A percentile compares a stretch with the other conserved stretches of the same genome.
These are phyloP conservation scores for Calonectris borealis DNA, from an alignment of 2,113 vertebrate species.

Conservation along the genomic window DNA sequence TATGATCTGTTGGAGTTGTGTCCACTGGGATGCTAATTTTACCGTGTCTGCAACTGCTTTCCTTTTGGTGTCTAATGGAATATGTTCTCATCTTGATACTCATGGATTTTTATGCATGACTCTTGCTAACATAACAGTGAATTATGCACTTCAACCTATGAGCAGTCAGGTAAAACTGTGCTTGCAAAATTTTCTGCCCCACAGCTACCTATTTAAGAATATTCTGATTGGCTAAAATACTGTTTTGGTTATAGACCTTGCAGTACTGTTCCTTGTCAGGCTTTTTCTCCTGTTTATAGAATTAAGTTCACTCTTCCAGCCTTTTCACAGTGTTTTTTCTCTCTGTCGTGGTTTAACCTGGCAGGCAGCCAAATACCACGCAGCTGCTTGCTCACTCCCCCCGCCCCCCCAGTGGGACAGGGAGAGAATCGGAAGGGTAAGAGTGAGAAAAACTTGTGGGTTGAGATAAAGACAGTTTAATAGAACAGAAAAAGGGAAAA, in stretches of 20 bases:
- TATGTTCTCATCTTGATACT: not conserved
- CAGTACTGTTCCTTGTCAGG: not conserved
- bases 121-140: not conserved
- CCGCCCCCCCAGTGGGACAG: too few species aligned
- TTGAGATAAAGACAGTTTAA: too few species aligned
- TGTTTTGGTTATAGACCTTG: not conserved
- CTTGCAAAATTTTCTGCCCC: not conserved
- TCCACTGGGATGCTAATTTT: constrained; percentile 53
- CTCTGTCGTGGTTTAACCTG: too few species aligned
- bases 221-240: not conserved
- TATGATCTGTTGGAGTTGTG: constrained; percentile 58
- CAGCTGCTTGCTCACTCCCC: too few species aligned
- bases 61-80: not conserved
- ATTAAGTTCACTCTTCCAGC: not conserved
- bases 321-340: not conserved
- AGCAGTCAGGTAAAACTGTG: not conserved
- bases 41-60: not conserved
- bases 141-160: not conserved
- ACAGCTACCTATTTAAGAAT: not conserved
- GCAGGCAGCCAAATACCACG: too few species aligned
- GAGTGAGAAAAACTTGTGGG: too few species aligned
- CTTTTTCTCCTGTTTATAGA: not conserved
- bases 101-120: not conserved
- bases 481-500: too few species aligned
- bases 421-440: too few species aligned